A percentile compares a stretch with the other conserved stretches of the same genome.
Conservation (phyloP, 2,888 invertebrate genomes). For the Volucella inanis region DNA sequence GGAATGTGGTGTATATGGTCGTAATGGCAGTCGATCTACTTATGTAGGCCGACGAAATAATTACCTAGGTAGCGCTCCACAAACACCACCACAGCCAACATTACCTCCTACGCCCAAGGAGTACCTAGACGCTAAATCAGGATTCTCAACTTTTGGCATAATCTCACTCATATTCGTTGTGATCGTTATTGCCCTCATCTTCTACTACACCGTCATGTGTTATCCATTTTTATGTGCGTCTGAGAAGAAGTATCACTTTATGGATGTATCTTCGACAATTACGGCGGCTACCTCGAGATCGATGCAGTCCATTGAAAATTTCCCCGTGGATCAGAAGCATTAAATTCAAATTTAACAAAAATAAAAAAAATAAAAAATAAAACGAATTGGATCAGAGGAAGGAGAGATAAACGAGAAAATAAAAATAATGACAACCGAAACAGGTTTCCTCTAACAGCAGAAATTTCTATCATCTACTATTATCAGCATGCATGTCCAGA, state of each 20-base stretch:
- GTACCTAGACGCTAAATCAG: slow-evolving; percentile 80
- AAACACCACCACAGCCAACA: slow-evolving; percentile 75
- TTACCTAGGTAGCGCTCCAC: slow-evolving; percentile 61
- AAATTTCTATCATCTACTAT: slow-evolving; percentile 48
- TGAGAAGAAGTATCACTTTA: slow-evolving; percentile 82
- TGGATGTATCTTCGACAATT: slow-evolving; percentile 82
- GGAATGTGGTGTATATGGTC: slow-evolving; percentile 74
- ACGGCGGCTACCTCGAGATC: slow-evolving; percentile 82
- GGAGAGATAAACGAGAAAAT: neutral
- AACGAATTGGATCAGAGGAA: slow-evolving; percentile 27
- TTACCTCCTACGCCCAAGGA: slow-evolving; percentile 80
- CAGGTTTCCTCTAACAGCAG: slow-evolving; percentile 55
- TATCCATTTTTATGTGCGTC: slow-evolving; percentile 86
- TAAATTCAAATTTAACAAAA: slow-evolving; percentile 41
- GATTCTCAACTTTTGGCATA: slow-evolving; percentile 87
- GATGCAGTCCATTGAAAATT: slow-evolving; percentile 82
- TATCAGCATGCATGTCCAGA: slow-evolving; percentile 19
- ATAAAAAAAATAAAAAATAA: slow-evolving; percentile 31
- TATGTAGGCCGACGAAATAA: slow-evolving; percentile 73
- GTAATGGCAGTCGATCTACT: slow-evolving; percentile 64
- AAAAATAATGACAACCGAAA: slow-evolving; percentile 44
- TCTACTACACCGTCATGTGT: slow-evolving; percentile 87
- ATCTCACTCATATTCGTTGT: slow-evolving; percentile 82
- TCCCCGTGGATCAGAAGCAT: slow-evolving; percentile 81
- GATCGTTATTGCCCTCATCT: slow-evolving; percentile 81